These are phyloP conservation scores for Gobius niger DNA, from an alignment of 2,113 vertebrate genomes.

Conservation along the genomic window DNA sequence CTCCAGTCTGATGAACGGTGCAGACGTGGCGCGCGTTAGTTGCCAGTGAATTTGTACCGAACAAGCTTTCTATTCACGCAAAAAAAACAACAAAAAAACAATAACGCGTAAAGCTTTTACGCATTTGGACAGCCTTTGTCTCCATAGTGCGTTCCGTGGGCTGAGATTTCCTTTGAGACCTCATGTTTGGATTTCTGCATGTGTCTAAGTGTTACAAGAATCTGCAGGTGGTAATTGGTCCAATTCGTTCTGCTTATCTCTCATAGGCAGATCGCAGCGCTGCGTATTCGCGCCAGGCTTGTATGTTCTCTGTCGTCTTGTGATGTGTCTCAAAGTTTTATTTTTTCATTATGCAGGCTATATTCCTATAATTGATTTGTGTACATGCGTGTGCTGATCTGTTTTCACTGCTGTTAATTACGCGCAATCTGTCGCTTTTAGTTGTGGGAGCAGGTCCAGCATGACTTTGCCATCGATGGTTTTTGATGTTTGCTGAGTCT, in stretches of 20 bases:
- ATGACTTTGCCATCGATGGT: constrained; percentile 49
- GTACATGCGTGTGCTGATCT: constrained; percentile 32
- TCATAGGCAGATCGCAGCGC: constrained; percentile 45
- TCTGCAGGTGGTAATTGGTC: constrained; percentile 65
- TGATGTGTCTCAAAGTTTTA: constrained; percentile 51
- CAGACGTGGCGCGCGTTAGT: constrained; percentile 36
- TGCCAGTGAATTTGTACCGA: constrained; percentile 26
- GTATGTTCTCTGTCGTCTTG: constrained; percentile 39
- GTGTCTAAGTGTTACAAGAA: constrained; percentile 31
- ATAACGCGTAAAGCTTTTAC: constrained; percentile 72
- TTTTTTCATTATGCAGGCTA: neutral
- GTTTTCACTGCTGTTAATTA: constrained; percentile 42
- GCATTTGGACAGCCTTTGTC: constrained; percentile 68
- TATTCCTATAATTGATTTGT: constrained; percentile 24
- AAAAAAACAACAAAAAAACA: neutral
- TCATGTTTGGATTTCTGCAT: constrained; percentile 33
- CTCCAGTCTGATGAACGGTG: constrained; percentile 26
- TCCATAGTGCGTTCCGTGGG: constrained; percentile 51
- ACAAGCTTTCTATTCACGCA: constrained; percentile 39
- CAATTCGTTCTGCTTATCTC: constrained; percentile 45
- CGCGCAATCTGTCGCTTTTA: constrained; percentile 50
- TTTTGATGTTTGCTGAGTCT: constrained; percentile 40
- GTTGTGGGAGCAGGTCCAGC: constrained; percentile 44
- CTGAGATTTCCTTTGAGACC: constrained; percentile 47
- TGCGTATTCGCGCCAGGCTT: constrained; percentile 44